Conservation (phyloP, 2,888 invertebrate species). For the Plebejus anna region DNA sequence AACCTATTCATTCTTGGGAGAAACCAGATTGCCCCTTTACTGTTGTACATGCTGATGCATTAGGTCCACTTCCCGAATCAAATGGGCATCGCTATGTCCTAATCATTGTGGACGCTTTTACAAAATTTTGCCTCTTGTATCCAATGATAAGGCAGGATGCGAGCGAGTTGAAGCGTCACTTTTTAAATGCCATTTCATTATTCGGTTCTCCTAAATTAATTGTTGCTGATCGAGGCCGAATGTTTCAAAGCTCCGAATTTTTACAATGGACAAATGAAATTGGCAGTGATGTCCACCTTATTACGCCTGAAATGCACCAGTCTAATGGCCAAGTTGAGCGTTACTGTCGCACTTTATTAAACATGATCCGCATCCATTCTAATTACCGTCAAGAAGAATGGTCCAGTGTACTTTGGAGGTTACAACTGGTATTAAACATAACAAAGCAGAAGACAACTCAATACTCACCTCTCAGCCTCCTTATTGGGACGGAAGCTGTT, state of each 20-base stretch:
- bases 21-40: conserved; percentile 38
- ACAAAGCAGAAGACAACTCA: conserved; percentile 32
- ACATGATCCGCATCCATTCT: conserved; percentile 31
- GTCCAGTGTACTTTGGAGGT: conserved; percentile 32
- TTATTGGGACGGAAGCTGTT: conserved; percentile 31
- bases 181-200: no score
- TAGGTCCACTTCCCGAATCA: conserved; percentile 34
- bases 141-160: conserved; percentile 38
- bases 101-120: conserved; percentile 39
- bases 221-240: no score
- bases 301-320: conserved; percentile 39
- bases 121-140: conserved; percentile 40
- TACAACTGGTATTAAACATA: conserved; percentile 34
- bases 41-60: conserved; percentile 33
- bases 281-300: conserved; percentile 35
- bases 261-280: conserved; percentile 40
- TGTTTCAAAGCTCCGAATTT: no score
- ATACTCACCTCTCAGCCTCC: conserved; percentile 32
- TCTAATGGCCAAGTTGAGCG: conserved; percentile 38
- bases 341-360: conserved; percentile 35
- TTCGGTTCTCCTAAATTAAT: no score
- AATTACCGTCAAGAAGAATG: conserved; percentile 22
- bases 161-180: conserved; percentile 35
- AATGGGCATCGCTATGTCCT: conserved; percentile 36
- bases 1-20: conserved; percentile 38